Evolutionary conservation across 2,888 invertebrate species (phyloP), one percentile per base, ranked within the genome.

Genomic region (Ochropleura leucogaster): DNA sequence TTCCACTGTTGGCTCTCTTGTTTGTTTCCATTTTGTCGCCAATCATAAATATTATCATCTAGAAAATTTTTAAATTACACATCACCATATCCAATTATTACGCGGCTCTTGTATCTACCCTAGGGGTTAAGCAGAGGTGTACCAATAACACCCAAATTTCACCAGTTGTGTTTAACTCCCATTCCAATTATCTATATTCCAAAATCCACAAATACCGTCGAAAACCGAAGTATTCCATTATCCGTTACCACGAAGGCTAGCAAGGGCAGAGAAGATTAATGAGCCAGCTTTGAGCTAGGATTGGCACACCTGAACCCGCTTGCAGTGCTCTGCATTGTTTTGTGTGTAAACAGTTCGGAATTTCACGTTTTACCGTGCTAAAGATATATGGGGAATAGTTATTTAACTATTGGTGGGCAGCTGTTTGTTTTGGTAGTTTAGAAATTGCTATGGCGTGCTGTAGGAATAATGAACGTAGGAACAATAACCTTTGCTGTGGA

Each of bases 231-330:
- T 81, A 74, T 84, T 79, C 78, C 82, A 78, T 85, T 84, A 86
- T 76, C 68, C 76, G 79, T 67, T 86, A 84, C 82, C 85, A 75
- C 88, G 86, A 85, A 85, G 89, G 78, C 83, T 82, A 53, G 72
- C 47, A 79, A 75, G 77, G 72, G 85, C 80, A 77, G 79, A 85
- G 82, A 90, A 94, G 94, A 95, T 94, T 94, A 94, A 95, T 94
- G 94, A 92, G 89, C 76, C 87, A 90, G 94, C 92, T 93, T 90
- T 92, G 92, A 87, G 87, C 89, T 64, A 83, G 88, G 89, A 91
- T 89, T 88, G 89, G 87, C 86, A 83, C 91, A 91, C 91, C 91
- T 91, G 91, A 79, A 87, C 84, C 89, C 77, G 84, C 80, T 73
- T 84, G 87, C 88, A 86, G 81, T 88, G 74, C 68, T 82, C 74